phyloP scores from a whole-genome alignment of 2,797 vertebrate genomes.

The Rhincodon typus region DNA sequence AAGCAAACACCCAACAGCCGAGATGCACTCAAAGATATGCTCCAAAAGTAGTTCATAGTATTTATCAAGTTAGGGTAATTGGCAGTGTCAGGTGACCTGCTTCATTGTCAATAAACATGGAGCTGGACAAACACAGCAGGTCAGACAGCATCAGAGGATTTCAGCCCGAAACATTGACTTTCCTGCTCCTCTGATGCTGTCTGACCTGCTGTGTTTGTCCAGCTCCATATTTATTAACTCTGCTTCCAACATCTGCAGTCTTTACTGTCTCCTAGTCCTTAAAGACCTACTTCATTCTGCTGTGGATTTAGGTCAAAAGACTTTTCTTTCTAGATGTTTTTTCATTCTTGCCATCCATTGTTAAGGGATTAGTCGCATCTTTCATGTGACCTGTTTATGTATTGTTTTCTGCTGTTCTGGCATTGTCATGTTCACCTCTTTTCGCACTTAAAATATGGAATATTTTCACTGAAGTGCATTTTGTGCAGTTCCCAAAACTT shows the following conservation, averaged over 20 bases:
- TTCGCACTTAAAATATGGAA: not conserved
- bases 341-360: not conserved
- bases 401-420: not conserved
- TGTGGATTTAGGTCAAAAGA: not conserved
- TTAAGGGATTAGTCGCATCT: not conserved
- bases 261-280: too few relatives aligned
- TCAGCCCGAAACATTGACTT: too few relatives aligned
- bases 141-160: too few relatives aligned
- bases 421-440: not conserved
- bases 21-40: not conserved
- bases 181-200: too few relatives aligned
- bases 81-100: not conserved
- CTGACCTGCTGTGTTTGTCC: too few relatives aligned
- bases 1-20: not conserved
- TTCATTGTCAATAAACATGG: too few relatives aligned
- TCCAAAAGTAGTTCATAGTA: not conserved
- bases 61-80: not conserved
- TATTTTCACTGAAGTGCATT: not conserved
- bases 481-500: not conserved
- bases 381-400: not conserved
- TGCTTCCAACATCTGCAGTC: too few relatives aligned
- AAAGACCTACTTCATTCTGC: not conserved
- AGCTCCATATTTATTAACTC: too few relatives aligned
- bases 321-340: not conserved
- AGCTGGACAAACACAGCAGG: too few relatives aligned